These are phyloP conservation scores for Corvus hawaiiensis DNA, from an alignment of 2,113 vertebrate species.

Conservation along the genomic window DNA sequence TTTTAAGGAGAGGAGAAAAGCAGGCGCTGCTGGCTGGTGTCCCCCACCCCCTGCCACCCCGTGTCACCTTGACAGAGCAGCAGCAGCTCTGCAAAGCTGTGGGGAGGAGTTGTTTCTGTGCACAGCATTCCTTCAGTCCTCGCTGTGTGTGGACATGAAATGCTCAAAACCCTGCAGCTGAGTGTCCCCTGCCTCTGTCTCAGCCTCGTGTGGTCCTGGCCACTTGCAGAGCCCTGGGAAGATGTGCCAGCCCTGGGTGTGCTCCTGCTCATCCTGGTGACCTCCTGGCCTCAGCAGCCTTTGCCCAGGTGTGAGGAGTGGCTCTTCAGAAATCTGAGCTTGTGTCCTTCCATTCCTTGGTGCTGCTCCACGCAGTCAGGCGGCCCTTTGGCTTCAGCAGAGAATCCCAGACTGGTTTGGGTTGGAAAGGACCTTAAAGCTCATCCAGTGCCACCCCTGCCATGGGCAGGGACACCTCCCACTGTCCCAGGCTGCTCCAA, in stretches of 20 bases:
- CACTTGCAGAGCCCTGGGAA: neutral
- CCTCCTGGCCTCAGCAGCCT: neutral
- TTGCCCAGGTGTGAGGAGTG: neutral
- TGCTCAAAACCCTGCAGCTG: neutral
- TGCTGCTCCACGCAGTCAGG: neutral
- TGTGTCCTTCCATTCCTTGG: neutral
- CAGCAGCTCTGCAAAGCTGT: neutral
- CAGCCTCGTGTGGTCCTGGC: neutral
- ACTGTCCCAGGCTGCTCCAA: neutral
- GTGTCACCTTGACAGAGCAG: neutral
- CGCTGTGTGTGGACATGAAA: accelerated
- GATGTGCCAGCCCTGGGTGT: neutral
- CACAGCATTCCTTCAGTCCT: neutral
- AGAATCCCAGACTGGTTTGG: neutral
- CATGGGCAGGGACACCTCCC: neutral
- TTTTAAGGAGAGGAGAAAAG: slow-evolving; percentile 13
- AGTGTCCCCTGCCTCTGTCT: neutral
- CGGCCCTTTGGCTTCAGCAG: neutral
- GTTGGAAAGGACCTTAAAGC: neutral
- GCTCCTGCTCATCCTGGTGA: neutral
- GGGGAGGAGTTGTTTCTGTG: neutral
- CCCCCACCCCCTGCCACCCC: neutral
- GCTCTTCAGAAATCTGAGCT: neutral
- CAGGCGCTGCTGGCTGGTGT: neutral
- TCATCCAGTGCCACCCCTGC: accelerated